Evolutionary conservation across 1,140 invertebrate genomes (phyloP), one percentile per base, ranked within the genome.

Genomic region (Acromyrmex echinatior): DNA sequence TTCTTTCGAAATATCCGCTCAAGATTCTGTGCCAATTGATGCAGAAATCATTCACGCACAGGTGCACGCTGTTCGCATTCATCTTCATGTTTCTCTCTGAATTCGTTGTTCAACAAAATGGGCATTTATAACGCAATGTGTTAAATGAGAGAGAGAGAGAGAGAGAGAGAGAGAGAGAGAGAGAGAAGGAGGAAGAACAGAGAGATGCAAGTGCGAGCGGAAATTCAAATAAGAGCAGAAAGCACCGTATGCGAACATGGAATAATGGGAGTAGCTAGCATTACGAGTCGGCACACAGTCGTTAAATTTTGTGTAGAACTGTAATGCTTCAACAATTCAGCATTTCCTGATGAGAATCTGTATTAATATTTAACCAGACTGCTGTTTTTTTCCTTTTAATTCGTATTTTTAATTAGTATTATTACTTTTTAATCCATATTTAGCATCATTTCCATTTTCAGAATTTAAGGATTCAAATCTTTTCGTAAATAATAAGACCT

Each of bases 41-140:
- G 49, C 7, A 7, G 49, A 68, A 66, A 79, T 68, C 12, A 18
- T 45, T 60, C 12, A 51, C 77, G 45, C n/a, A 28, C 3, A 25
- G 3, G 0, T 18, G n/a, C 39, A 39, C 35, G 3, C 60, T 51
- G 10, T 9, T 66, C 60, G 7, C 16, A 51, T 79, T 70, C 2
- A 70, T 51, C 21, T 70, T 49, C 5, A n/a, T 70, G 7, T 25
- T 51, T 53, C 18, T 53, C 45, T 10, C 4, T 35, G n/a, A 16
- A 2, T 77, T 71, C 65, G 49, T 81, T 63, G 39, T 39, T 25
- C 9, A 60, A 84, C 80, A 62, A 76, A 76, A 76, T 74, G 66
- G 6, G 28, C n/a, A 78, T 76, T 84, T 77, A 62, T 28, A 45
- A 76, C 28, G 39, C 56, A 77, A 39, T 78, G 45, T n/a, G 58